Conservation (phyloP, 1,140 invertebrate species). For the Mylabris phalerata region DNA sequence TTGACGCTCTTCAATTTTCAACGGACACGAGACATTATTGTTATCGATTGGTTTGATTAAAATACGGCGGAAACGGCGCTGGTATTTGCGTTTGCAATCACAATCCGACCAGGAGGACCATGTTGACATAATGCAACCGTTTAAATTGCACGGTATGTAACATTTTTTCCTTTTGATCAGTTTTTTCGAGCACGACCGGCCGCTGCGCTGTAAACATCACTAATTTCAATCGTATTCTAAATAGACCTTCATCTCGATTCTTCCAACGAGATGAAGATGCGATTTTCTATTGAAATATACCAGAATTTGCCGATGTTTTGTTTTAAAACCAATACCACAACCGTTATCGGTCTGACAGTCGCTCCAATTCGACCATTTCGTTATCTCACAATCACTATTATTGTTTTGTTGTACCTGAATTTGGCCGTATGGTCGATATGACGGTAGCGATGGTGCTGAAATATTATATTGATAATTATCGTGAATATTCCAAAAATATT, state of each 20-base stretch:
- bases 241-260: no score
- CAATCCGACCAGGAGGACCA: conserved; percentile 59
- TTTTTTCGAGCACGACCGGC: conserved; percentile 59
- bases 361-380: conserved; percentile 30
- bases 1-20: conserved; percentile 32
- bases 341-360: conserved; percentile 18
- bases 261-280: no score
- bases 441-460: neutral
- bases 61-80: conserved; percentile 45
- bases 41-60: conserved; percentile 35
- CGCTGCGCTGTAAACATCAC: conserved; percentile 41
- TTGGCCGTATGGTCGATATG: conserved; percentile 6
- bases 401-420: neutral
- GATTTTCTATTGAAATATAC: neutral
- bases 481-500: neutral
- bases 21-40: conserved; percentile 31
- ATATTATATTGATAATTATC: neutral
- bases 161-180: conserved; percentile 40
- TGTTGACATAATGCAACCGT: conserved; percentile 48
- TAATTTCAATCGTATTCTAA: no score
- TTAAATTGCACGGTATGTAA: conserved; percentile 30
- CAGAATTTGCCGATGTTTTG: conserved; percentile 15
- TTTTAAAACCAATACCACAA: conserved; percentile 24
- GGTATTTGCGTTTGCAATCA: conserved; percentile 47
- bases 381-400: conserved; percentile 1